Percentiles rank a stretch among this genome's conserved stretches.
These are phyloP conservation scores for Athene noctua DNA, from an alignment of 2,113 vertebrate species.

Conservation along the genomic window DNA sequence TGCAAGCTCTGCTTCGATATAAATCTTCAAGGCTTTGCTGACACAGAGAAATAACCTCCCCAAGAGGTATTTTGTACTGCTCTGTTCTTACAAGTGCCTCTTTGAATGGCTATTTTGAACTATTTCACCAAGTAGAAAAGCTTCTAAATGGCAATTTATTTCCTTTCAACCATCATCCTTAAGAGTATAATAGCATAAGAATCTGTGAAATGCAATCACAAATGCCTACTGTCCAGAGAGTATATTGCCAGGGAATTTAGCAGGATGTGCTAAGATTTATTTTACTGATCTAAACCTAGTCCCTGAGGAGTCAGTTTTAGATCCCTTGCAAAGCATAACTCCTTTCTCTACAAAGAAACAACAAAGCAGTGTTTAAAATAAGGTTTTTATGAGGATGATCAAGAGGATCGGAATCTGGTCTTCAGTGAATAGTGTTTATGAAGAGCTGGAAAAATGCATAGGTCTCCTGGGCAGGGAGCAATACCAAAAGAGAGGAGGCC, in stretches of 20 bases:
- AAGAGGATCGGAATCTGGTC: neutral
- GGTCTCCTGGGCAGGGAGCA: neutral
- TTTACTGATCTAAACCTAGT: neutral
- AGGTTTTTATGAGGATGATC: neutral
- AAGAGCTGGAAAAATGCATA: neutral
- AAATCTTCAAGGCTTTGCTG: neutral
- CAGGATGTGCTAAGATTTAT: neutral
- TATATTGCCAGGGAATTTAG: neutral
- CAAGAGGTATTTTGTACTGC: neutral
- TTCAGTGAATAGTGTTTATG: neutral
- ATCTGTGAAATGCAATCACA: neutral
- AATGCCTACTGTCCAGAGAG: neutral
- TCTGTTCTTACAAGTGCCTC: neutral
- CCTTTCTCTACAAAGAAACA: neutral
- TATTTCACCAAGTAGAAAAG: neutral
- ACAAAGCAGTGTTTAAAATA: neutral
- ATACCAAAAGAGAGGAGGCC: neutral
- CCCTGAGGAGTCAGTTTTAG: neutral
- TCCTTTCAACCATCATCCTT: neutral
- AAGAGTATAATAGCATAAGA: neutral
- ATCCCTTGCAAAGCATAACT: neutral
- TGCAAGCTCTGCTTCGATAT: neutral
- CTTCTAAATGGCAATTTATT: neutral
- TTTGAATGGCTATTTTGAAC: neutral
- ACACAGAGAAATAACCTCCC: neutral